These are phyloP conservation scores for Sthenelais limicola DNA, from an alignment of 2,888 invertebrate species.

Conservation along the genomic window DNA sequence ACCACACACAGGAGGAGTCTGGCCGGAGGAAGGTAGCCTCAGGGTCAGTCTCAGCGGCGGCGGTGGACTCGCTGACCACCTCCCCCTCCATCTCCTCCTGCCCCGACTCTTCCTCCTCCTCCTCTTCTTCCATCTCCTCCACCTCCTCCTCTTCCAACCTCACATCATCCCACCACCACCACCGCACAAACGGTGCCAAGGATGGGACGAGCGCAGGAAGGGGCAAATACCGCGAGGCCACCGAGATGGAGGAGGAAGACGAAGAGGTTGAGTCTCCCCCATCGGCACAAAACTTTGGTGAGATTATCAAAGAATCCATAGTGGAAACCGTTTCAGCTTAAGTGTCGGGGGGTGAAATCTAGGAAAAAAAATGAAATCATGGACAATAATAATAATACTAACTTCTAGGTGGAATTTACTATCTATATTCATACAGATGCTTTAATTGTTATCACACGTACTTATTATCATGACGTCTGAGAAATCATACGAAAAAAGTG, in stretches of 20 bases:
- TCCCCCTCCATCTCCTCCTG: background rate
- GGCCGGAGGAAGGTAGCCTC: too few species aligned
- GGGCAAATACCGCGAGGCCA: too few species aligned
- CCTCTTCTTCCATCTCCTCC: background rate
- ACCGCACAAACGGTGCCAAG: constrained; percentile 2
- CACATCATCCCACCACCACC: background rate
- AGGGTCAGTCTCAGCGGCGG: too few species aligned
- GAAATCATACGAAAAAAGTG: too few species aligned
- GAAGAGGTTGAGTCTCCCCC: background rate
- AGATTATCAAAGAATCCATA: constrained; percentile 93
- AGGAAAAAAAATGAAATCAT: background rate
- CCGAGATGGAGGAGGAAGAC: background rate
- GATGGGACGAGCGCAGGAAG: background rate
- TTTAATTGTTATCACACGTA: too few species aligned
- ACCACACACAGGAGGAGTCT: too few species aligned
- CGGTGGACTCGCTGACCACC: too few species aligned
- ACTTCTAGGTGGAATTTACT: background rate
- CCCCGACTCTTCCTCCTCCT: background rate
- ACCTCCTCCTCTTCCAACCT: background rate
- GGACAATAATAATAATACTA: background rate
- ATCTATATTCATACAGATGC: too few species aligned
- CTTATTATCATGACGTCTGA: constrained; percentile 6
- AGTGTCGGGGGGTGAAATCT: background rate
- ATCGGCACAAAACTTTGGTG: constrained; percentile 81
- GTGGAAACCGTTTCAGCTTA: constrained; percentile 88